Conservation (phyloP, 1,140 invertebrate genomes). For the Eumeta japonica region DNA sequence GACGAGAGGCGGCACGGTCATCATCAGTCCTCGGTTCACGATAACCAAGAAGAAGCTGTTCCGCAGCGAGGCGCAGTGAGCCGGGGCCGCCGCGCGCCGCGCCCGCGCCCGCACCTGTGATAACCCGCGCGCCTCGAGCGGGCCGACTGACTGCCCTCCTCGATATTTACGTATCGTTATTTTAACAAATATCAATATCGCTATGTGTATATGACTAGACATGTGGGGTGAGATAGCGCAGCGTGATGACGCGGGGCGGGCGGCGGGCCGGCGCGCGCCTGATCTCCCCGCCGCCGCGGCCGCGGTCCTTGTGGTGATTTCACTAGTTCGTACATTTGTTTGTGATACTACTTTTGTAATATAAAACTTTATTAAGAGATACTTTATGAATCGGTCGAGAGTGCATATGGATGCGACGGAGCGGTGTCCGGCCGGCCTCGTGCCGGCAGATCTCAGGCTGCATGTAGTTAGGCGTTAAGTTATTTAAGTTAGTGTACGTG, state of each 20-base stretch:
- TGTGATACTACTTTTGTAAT: slow-evolving; percentile 59
- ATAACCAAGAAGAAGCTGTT: slow-evolving; percentile 86
- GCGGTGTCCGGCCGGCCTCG: too few species aligned
- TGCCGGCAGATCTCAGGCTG: slow-evolving; percentile 57
- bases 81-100: neutral
- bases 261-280: slow-evolving; percentile 37
- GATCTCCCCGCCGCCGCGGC: too few species aligned
- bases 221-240: slow-evolving; percentile 53
- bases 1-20: slow-evolving; percentile 76
- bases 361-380: slow-evolving; percentile 50
- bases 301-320: neutral
- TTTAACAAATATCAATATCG: slow-evolving; percentile 57
- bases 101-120: slow-evolving; percentile 14
- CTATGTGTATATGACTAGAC: slow-evolving; percentile 53
- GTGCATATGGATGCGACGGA: too few species aligned
- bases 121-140: slow-evolving; percentile 28
- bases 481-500: slow-evolving; percentile 58
- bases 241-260: slow-evolving; percentile 35
- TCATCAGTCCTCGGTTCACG: slow-evolving; percentile 80
- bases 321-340: slow-evolving; percentile 57
- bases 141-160: slow-evolving; percentile 48
- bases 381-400: slow-evolving; percentile 44
- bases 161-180: slow-evolving; percentile 52
- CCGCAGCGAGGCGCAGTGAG: slow-evolving; percentile 61
- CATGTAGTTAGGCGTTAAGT: slow-evolving; percentile 57